Base-by-base conservation (phyloP, 2,113 vertebrate genomes). In the Callithrix jacchus region DNA sequence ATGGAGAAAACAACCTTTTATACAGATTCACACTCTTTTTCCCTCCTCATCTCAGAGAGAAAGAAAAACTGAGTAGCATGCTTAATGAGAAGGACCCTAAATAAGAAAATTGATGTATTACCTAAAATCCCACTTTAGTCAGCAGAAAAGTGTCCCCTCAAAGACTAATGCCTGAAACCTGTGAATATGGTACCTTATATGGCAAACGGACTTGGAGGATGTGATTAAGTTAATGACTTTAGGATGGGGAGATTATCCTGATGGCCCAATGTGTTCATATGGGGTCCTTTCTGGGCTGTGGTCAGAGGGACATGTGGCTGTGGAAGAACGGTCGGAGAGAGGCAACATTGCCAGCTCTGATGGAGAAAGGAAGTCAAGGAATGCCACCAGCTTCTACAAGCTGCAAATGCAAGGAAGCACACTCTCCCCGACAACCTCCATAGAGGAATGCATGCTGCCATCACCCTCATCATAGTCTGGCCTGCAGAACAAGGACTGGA, bases 291-390 rank as follows among this genome's bases (percentile, higher is more conserved):
- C 49, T 2, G 9, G 40, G 18, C 14, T 45, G 9, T n/a, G 42
- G 42, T 37, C 35, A 42, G 37, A 76, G 23, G 11, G 1, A 52
- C n/a, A 25, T 9, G 2, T 32, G 37, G 23, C 45, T 6, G 2
- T 0, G 13, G 40, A 82, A 66, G 27, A 47, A 81, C 1, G 11
- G 35, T 11, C 25, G 23, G 23, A 27, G 23, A 79, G 35, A 37
- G 5, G 47, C 2, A 73, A n/a, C 0, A 0, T 1, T 9, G 13
- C 30, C 8, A 58, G 68, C 70, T 68, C 23, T 52, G 27, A 52
- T 7, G 47, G 49, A 89, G 16, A 52, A 73, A 80, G 76, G 68
- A 64, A n/a, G 17, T 20, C 37, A 49, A 17, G 56, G 54, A 66
- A 47, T 8, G 40, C 9, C 35, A 68, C 66, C 13, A 52, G 21